Conservation (phyloP, 2,888 invertebrate species). For the Corbicula japonica region DNA sequence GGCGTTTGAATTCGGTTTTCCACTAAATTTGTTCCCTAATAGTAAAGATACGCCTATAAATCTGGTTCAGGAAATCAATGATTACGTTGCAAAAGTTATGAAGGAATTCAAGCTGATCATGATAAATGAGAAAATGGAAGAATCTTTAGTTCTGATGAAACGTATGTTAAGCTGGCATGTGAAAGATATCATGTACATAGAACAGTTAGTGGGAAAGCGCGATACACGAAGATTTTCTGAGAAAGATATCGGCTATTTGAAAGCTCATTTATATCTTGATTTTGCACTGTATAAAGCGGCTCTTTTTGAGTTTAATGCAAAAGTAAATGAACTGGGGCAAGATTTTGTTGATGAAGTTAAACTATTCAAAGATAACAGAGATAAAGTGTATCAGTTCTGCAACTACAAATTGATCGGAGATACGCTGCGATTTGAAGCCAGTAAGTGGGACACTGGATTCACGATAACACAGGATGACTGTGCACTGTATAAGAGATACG, state of each 20-base stretch:
- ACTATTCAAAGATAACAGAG: conserved; percentile 17
- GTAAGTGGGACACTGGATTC: conserved; percentile 60
- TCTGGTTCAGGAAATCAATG: conserved; percentile 1
- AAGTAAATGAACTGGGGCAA: conserved; percentile 17
- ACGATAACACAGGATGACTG: conserved; percentile 52
- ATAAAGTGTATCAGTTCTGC: conserved; percentile 38
- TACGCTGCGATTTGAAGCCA: conserved; percentile 35
- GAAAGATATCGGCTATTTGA: conserved; percentile 22
- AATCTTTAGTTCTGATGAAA: conserved; percentile 71
- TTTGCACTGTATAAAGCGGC: conserved; percentile 40
- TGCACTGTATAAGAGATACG: conserved; percentile 36
- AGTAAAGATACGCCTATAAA: conserved; percentile 10
- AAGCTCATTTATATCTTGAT: conserved; percentile 52
- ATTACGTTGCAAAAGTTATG: conserved; percentile 42
- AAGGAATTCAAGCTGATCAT: conserved; percentile 71
- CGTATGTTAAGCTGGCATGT: conserved; percentile 67
- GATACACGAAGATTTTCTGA: conserved; percentile 27
- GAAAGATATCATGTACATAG: conserved; percentile 68
- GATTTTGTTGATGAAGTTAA: conserved; percentile 50
- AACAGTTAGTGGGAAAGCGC: conserved; percentile 15
- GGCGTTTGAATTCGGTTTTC: conserved; percentile 70
- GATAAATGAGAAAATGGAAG: conserved; percentile 72
- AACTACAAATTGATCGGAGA: not conserved
- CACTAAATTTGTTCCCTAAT: conserved; percentile 50
- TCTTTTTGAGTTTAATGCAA: conserved; percentile 18